A percentile compares a stretch with the other conserved stretches of the same genome.
These are phyloP conservation scores for Pseudochirops corinnae DNA, from an alignment of 2,797 vertebrate genomes.

Conservation along the genomic window DNA sequence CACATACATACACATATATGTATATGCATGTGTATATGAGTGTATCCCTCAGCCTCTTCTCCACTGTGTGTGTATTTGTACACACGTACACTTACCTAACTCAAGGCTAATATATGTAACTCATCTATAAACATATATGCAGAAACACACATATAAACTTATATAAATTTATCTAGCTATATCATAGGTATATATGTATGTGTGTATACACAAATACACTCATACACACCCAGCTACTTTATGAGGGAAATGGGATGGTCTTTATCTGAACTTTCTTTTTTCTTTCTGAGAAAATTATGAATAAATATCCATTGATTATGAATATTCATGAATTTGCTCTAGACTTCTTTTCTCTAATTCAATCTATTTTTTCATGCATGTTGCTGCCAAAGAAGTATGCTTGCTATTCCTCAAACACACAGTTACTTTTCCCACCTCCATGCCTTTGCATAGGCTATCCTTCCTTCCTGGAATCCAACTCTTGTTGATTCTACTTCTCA, in stretches of 20 bases:
- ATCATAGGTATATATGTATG: background rate
- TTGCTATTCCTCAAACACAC: background rate
- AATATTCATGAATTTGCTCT: background rate
- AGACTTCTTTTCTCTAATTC: background rate
- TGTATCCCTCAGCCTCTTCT: background rate
- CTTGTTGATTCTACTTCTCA: background rate
- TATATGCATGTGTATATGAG: background rate
- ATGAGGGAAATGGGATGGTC: background rate
- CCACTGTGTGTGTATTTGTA: background rate
- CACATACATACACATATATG: no score
- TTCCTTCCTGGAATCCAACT: background rate
- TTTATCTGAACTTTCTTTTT: background rate
- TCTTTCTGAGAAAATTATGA: background rate
- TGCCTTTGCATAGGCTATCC: background rate
- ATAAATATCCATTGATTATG: background rate
- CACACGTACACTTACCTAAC: background rate
- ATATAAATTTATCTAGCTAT: background rate
- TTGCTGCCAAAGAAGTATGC: background rate
- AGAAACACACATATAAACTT: background rate
- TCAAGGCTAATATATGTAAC: background rate
- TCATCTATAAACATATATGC: background rate
- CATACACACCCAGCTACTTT: background rate
- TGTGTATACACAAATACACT: background rate
- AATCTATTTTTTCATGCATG: background rate
- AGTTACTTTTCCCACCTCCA: background rate